Evolutionary conservation across 1,140 invertebrate species (phyloP), one percentile per base, ranked within the genome.

Genomic region (Musca domestica): DNA sequence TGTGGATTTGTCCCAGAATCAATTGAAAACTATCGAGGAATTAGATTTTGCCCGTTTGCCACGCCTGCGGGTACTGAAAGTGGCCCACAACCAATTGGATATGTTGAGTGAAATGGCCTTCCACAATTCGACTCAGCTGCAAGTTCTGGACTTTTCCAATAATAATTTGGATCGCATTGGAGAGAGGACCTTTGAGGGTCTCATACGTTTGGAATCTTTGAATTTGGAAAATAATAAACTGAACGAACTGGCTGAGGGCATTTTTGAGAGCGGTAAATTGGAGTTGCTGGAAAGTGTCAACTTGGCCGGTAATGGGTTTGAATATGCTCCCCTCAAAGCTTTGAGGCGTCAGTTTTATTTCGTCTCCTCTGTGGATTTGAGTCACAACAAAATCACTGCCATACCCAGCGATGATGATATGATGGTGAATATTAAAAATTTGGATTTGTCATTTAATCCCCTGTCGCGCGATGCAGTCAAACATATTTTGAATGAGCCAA

Each of bases 401-500:
- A 88, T 96, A 22, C 93, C 93, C 5, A 86, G 88, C 1, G 93
- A 95, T 76, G 90, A 94, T 41, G 91, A 90, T 74, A 89, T 94
- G 1, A 89, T 96, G 83, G 91, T 93, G 2, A 95, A 93, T 76
- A 90, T 95, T 1, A 96, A 96, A 77, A 86, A 89, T 67, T 83
- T 96, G 0, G 94, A 96, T 83, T 80, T 96, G 1, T 95, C 92
- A 2, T 91, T 89, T 70, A 96, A 96, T 85, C 92, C 92, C 0
- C 80, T 96, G 1, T 88, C 89, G 4, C 80, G 86, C 64, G 88
- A 90, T 70, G 88, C 93, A 0, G 84, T 95, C 3, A 84, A 81
- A 10, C 91, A 90, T 74, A 87, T 96, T 46, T 78, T 96, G 0
- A 91, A 90, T 51, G 94, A 96, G 77, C 94, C 94, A 0, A 96